These are phyloP conservation scores for Sylvilagus floridanus DNA, from an alignment of 2,797 vertebrate genomes.

Conservation along the genomic window DNA sequence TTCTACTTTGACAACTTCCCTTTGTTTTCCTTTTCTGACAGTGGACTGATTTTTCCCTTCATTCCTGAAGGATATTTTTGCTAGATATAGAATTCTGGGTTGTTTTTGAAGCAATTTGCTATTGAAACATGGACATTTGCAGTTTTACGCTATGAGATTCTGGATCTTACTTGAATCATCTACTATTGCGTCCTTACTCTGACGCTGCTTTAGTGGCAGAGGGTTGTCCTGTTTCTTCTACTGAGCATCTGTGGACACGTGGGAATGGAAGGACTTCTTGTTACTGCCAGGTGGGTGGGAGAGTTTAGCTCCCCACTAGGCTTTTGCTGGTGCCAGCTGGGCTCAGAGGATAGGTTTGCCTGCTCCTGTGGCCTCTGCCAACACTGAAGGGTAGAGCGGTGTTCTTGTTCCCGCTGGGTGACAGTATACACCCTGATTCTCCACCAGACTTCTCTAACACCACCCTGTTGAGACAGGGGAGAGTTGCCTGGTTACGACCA, in stretches of 20 bases:
- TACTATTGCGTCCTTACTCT: not conserved
- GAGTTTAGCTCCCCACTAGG: not conserved
- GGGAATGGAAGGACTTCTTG: not conserved
- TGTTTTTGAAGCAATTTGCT: not conserved
- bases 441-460: not conserved
- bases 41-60: not conserved
- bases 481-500: not conserved
- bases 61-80: not conserved
- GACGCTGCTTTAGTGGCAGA: not conserved
- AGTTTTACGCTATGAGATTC: not conserved
- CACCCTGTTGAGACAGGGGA: not conserved
- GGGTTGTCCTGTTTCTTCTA: not conserved
- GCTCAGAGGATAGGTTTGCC: not conserved
- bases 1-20: not conserved
- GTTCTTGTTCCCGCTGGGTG: not conserved
- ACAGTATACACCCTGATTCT: not conserved
- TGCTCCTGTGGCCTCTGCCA: not conserved
- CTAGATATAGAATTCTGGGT: no score
- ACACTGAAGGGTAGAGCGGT: not conserved
- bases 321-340: not conserved
- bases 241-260: not conserved
- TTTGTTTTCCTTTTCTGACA: not conserved
- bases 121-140: not conserved
- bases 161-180: not conserved
- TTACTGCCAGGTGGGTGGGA: not conserved